phyloP scores from a whole-genome alignment of 2,113 vertebrate genomes.

The Saimiri boliviensis region DNA sequence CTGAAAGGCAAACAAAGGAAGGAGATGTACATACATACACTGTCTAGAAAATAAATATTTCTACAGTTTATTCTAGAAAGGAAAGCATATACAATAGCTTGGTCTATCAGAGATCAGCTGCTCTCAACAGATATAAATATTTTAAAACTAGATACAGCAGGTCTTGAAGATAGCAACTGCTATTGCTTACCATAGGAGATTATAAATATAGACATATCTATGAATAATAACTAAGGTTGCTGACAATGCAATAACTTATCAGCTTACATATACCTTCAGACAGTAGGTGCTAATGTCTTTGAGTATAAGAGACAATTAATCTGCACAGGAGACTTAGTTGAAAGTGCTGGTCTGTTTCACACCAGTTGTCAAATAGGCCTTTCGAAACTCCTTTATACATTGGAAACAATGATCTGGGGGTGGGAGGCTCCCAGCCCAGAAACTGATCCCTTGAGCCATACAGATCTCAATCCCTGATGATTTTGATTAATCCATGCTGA shows the following conservation, averaged over 20 bases:
- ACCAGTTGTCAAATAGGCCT: conserved; percentile 65
- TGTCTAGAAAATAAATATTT: conserved; percentile 16
- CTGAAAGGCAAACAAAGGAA: conserved; percentile 13
- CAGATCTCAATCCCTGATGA: conserved; percentile 75
- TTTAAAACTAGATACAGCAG: not conserved
- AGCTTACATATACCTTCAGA: not conserved
- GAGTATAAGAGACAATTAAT: not conserved
- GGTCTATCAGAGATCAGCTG: not conserved
- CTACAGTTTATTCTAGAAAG: conserved; percentile 19
- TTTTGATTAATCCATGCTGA: conserved; percentile 82
- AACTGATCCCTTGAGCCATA: conserved; percentile 67
- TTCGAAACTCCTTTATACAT: conserved; percentile 63
- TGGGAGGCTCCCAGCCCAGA: conserved; percentile 55
- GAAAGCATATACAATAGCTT: not conserved
- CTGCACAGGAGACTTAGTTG: not conserved
- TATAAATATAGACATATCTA: not conserved
- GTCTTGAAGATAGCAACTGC: not conserved
- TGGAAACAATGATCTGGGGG: conserved; percentile 72
- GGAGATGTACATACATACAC: not conserved
- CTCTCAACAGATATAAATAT: not conserved
- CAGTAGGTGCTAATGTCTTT: not conserved
- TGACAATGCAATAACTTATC: conserved; percentile 12
- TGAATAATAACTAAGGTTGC: conserved; percentile 30
- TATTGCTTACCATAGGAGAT: not conserved
- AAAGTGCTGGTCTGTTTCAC: conserved; percentile 61